phyloP scores from a whole-genome alignment of 1,140 invertebrate species.

The Drosophila subobscura region DNA sequence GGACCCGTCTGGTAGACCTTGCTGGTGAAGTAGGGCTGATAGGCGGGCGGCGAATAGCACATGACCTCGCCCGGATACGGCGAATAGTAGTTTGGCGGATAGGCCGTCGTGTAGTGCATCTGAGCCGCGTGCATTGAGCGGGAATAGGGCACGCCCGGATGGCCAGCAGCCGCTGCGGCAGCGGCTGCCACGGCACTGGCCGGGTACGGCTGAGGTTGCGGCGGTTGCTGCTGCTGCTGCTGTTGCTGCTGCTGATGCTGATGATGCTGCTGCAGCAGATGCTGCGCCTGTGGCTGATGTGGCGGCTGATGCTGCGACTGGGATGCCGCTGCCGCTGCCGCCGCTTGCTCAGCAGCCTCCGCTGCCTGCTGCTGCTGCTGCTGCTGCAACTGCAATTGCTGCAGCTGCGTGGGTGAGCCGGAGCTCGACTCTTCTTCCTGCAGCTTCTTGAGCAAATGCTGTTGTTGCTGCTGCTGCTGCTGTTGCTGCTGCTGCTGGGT shows the following conservation, averaged over 20 bases:
- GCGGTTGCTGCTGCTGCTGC: constrained; percentile 79
- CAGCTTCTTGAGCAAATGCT: constrained; percentile 45
- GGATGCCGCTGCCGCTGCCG: constrained; percentile 52
- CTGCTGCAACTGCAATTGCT: constrained; percentile 83
- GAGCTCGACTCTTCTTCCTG: constrained; percentile 38
- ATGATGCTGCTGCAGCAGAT: constrained; percentile 25
- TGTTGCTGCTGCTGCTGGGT: constrained; percentile 70
- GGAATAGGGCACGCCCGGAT: constrained; percentile 84
- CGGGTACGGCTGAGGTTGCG: constrained; percentile 82
- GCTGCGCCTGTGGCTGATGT: constrained; percentile 23
- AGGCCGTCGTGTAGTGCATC: constrained; percentile 83
- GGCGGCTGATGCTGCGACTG: constrained; percentile 70
- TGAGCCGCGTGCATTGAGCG: constrained; percentile 80
- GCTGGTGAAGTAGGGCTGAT: constrained; percentile 83
- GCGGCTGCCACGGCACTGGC: constrained; percentile 84
- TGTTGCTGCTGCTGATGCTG: constrained; percentile 43
- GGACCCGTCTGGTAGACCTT: constrained; percentile 82
- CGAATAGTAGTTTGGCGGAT: constrained; percentile 85
- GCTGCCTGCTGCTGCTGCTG: constrained; percentile 69
- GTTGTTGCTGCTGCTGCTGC: constrained; percentile 22
- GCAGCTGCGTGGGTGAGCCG: constrained; percentile 14
- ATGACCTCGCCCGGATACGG: constrained; percentile 83
- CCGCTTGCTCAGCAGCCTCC: constrained; percentile 3
- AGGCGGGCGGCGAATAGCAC: constrained; percentile 86
- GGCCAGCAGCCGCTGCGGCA: constrained; percentile 69